Percentiles rank a stretch among this genome's conserved stretches.
These are phyloP conservation scores for Tiliqua scincoides DNA, from an alignment of 2,113 vertebrate genomes.

Conservation along the genomic window DNA sequence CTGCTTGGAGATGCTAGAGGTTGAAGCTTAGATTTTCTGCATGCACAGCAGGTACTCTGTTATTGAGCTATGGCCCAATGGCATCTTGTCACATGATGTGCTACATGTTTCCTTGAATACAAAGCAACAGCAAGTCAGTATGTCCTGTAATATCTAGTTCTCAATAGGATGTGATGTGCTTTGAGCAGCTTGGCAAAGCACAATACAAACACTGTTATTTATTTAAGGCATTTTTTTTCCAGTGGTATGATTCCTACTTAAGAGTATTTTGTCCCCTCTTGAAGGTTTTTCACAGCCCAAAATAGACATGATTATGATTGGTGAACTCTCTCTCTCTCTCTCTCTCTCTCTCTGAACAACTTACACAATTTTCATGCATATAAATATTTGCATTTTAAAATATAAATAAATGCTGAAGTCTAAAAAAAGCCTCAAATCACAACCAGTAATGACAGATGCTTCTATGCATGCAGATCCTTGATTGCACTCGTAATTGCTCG, in stretches of 20 bases:
- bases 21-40: no score
- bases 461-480: constrained; percentile 10
- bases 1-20: no score
- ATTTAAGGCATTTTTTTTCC: background rate
- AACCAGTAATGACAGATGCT: constrained; percentile 6
- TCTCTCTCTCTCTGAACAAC: constrained; percentile 3
- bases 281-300: background rate
- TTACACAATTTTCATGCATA: background rate
- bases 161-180: background rate
- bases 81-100: background rate
- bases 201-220: background rate
- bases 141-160: background rate
- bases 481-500: background rate
- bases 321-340: background rate
- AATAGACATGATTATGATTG: background rate
- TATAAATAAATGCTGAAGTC: constrained; percentile 9
- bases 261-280: background rate
- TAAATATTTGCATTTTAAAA: constrained; percentile 40
- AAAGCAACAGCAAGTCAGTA: no score
- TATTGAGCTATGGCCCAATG: background rate
- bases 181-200: background rate
- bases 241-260: background rate
- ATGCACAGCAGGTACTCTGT: no score
- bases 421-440: constrained; percentile 22
- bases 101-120: background rate